Base-by-base conservation (phyloP, 2,113 vertebrate species). In the Sprattus sprattus region DNA sequence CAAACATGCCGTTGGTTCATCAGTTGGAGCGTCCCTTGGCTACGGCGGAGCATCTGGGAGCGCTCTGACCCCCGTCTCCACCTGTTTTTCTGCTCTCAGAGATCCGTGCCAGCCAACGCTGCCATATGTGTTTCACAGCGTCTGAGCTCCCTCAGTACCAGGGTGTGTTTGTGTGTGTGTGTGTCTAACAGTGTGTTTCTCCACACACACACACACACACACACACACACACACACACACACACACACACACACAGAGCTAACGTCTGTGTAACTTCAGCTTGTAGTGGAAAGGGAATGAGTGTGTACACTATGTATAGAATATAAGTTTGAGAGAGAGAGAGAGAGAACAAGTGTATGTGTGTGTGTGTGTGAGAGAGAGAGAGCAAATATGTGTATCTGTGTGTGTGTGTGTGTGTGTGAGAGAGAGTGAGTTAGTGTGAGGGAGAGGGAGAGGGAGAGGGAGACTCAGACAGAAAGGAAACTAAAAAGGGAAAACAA, bases 51-150 rank as follows among this genome's bases (percentile, higher is more conserved):
- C 83, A 81, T 94, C 91, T 94, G 94, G 91, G 93, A 93, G 85
- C 93, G 90, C 89, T 92, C 90, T 94, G 93, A 96, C 93, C 93
- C 87, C 85, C 89, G 91, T 91, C 94, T 95, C 95, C 92, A 95
- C 93, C 90, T 93, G 91, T 92, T 96, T 95, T 90, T 92, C 82
- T 91, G 90, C 81, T 92, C 90, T 92, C 91, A 90, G 92, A 92
- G 94, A 90, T 94, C 93, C 95, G 91, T 94, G 93, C 81, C 52
- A 78, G 45, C 78, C 85, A 85, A 25, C 85, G n/a, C 16, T 44
- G 82, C 88, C 89, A 83, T 85, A 81, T 83, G 86, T 28, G 84
- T 85, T 81, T 60, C 85, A 75, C 80, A 50, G n/a, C 81, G 16
- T 80, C 32, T 80, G 82, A 39, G 44, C 64, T 49, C 81, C 85